Evolutionary conservation across 2,888 invertebrate species (phyloP).

Genomic region (Girardia tigrina): DNA sequence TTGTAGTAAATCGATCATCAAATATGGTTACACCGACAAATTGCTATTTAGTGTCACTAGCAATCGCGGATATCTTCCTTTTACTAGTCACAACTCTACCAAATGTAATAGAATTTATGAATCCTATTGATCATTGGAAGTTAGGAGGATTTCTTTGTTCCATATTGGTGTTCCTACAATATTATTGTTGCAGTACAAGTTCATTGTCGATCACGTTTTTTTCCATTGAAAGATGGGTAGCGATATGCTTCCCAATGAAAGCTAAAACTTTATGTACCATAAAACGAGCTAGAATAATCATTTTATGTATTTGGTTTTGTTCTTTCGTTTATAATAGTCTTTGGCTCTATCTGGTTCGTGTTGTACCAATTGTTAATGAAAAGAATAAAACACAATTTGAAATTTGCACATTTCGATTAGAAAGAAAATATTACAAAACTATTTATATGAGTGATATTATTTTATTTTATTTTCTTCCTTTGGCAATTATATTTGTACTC

Average conservation of each 20-base stretch:
- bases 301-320: slow-evolving; percentile 55
- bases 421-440: slow-evolving; percentile 50
- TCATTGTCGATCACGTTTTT: slow-evolving; percentile 57
- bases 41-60: slow-evolving; percentile 57
- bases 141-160: slow-evolving; percentile 54
- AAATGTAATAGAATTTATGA: slow-evolving; percentile 51
- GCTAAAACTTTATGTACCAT: slow-evolving; percentile 56
- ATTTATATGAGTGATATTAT: slow-evolving; percentile 56
- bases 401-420: slow-evolving; percentile 52
- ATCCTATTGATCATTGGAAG: slow-evolving; percentile 53
- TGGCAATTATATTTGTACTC: slow-evolving; percentile 55
- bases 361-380: slow-evolving; percentile 42
- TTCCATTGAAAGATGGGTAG: slow-evolving; percentile 58
- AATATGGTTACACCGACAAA: slow-evolving; percentile 57
- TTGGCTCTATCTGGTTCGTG: slow-evolving; percentile 55
- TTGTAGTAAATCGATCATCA: slow-evolving; percentile 51
- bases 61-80: slow-evolving; percentile 56
- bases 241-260: slow-evolving; percentile 57
- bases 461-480: slow-evolving; percentile 56
- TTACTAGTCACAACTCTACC: slow-evolving; percentile 54
- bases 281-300: slow-evolving; percentile 55
- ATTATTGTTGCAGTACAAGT: slow-evolving; percentile 56
- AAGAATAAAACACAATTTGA: slow-evolving; percentile 41
- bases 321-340: slow-evolving; percentile 55
- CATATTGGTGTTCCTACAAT: slow-evolving; percentile 55